Conservation (phyloP, 1,140 invertebrate species). For the Venturia canescens region DNA sequence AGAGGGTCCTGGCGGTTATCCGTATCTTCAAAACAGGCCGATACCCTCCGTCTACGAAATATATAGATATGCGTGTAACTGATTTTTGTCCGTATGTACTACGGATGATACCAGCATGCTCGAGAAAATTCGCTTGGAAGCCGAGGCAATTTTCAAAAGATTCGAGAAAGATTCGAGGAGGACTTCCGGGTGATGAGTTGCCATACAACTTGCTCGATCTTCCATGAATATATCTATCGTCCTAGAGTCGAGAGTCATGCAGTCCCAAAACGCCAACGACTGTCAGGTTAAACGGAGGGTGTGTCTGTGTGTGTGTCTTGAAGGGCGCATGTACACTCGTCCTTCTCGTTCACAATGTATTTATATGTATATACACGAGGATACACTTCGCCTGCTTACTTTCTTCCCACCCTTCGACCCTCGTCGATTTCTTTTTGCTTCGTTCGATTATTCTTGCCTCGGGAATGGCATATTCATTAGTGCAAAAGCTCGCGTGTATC, state of each 20-base stretch:
- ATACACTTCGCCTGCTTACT: too few relatives aligned
- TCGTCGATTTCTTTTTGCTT: too few relatives aligned
- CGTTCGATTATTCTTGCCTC: too few relatives aligned
- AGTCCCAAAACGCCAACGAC: too few relatives aligned
- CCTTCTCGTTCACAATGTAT: background rate
- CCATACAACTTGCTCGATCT: background rate
- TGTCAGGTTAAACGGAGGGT: background rate
- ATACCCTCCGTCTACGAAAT: background rate
- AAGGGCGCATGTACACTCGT: background rate
- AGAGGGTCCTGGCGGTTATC: background rate
- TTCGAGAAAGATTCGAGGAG: background rate
- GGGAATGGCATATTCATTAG: too few relatives aligned
- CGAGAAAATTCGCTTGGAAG: background rate
- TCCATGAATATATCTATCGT: background rate
- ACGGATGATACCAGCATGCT: background rate
- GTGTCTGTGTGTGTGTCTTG: background rate
- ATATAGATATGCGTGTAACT: too few relatives aligned
- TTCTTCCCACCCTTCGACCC: too few relatives aligned
- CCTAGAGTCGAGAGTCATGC: too few relatives aligned
- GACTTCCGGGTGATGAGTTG: background rate
- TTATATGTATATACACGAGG: too few relatives aligned
- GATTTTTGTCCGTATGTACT: background rate
- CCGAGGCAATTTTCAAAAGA: background rate
- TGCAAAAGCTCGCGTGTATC: too few relatives aligned
- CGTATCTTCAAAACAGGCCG: background rate